Evolutionary conservation across 1,140 invertebrate species (phyloP).

Genomic region (Ditylenchus dipsaci): DNA sequence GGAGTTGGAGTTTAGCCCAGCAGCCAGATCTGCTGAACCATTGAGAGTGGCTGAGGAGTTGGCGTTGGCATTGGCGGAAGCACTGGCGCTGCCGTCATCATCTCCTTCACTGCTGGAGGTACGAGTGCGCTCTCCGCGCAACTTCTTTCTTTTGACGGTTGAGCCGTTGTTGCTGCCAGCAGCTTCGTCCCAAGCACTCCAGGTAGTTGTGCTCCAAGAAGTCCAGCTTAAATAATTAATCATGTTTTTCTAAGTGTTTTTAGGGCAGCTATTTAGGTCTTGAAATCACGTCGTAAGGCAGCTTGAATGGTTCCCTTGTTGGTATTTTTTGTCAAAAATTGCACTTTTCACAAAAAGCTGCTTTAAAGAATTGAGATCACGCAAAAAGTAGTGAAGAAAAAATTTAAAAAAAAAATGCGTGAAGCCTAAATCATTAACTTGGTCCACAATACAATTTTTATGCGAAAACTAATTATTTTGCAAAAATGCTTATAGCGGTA

Average conservation of each 20-base stretch:
- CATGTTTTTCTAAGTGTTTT: background rate
- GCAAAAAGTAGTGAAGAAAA: no score
- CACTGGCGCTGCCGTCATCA: slow-evolving; percentile 24
- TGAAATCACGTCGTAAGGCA: no score
- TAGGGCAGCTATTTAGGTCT: no score
- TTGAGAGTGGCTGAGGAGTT: slow-evolving; percentile 9
- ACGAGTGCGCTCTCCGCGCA: slow-evolving; percentile 5
- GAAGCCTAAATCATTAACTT: no score
- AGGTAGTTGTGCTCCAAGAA: slow-evolving; percentile 36
- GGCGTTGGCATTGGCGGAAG: slow-evolving; percentile 15
- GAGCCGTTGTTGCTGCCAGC: slow-evolving; percentile 8
- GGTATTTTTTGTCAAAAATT: no score
- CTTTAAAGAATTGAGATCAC: no score
- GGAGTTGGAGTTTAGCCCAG: slow-evolving; percentile 13
- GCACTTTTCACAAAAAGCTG: no score
- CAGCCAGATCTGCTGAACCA: slow-evolving; percentile 7
- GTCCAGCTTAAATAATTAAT: slow-evolving; percentile 25
- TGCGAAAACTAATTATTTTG: no score
- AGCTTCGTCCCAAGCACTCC: slow-evolving; percentile 31
- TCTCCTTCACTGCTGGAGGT: slow-evolving; percentile 10
- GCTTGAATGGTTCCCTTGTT: no score
- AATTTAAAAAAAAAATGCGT: no score
- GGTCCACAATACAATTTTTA: no score
- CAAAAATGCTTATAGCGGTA: no score
- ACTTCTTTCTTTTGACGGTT: slow-evolving; percentile 4